Conservation (phyloP, 2,888 invertebrate species). For the Scaptomyza polygonia region DNA sequence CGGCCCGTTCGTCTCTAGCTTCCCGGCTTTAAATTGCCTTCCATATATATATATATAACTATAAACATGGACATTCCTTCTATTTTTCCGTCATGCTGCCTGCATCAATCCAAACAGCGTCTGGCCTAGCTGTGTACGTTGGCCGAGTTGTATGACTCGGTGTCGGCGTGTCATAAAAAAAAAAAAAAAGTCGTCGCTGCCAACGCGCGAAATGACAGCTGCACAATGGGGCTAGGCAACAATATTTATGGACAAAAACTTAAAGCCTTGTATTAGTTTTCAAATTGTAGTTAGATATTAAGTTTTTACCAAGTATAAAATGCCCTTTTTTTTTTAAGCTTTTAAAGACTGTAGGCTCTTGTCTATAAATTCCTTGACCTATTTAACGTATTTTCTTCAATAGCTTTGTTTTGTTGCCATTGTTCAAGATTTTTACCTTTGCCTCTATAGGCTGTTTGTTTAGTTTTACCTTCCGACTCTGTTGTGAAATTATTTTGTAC, state of each 20-base stretch:
- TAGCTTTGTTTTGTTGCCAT: conserved; percentile 15
- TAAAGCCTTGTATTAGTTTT: not conserved
- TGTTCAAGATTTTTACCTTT: conserved; percentile 33
- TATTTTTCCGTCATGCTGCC: conserved; percentile 24
- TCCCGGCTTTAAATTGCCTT: conserved; percentile 51
- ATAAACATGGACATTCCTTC: conserved; percentile 35
- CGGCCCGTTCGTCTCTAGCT: conserved; percentile 36
- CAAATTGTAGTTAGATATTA: not conserved
- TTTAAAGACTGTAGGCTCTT: not conserved
- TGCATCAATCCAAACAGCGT: conserved; percentile 37
- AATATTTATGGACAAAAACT: not conserved
- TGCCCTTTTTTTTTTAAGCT: not conserved
- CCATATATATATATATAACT: conserved; percentile 37
- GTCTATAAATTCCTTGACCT: not conserved
- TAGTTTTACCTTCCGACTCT: conserved; percentile 62
- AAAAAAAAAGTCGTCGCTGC: conserved; percentile 57
- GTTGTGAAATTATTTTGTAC: conserved; percentile 70
- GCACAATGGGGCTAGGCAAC: conserved; percentile 45
- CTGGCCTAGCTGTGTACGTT: conserved; percentile 20
- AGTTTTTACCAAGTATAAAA: not conserved
- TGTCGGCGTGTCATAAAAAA: conserved; percentile 69
- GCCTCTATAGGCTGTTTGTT: conserved; percentile 52
- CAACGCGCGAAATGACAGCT: conserved; percentile 50
- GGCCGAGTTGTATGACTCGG: conserved; percentile 51
- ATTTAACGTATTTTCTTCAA: not conserved